Evolutionary conservation across 92 coral and sea anemone species (phyloP), one percentile per base, ranked within the genome.

Genomic region (Parazoanthus atlanticus): DNA sequence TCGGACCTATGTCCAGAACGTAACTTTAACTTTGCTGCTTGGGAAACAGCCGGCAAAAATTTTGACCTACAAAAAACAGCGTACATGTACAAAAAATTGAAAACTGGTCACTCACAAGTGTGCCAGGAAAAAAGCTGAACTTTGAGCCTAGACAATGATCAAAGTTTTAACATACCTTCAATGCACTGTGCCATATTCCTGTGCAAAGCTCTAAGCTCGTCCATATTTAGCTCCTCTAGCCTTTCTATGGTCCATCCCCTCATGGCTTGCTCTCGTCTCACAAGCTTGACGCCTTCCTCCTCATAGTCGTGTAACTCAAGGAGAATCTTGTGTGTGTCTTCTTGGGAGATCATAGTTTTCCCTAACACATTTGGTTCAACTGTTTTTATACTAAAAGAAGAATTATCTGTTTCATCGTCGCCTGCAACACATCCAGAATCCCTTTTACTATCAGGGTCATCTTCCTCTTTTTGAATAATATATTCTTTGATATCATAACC

Each of bases 381-480:
- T 34, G 98, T 97, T 86, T 97, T 97, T 52, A 97, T 96, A 85
- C 94, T 91, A 80, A 94, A 93, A 0, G 98, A 92, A 80, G 96
- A 97, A 31, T 91, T 88, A 23, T 91, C 90, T 36, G 89, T 72
- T 72, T 94, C 98, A 19, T 97, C 99, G 71, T 94, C 99, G 12
- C 98, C 96, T 4, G 96, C 94, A 0, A 94, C 94, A 84, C 99
- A 97, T 32, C 99, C 99, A 1, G 99, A 97, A 71, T 97, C 98
- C 54, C 98, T 91, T 85, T 95, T 97, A 85, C 96, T 93, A 0
- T 95, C 99, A 76, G 93, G 95, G 3, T 95, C 93, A 29, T 90
- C 79, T 12, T 94, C 98, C 41, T 92, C 96, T 77, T 90, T 89
- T 49, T 93, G 95, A 56, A 97, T 95, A 6, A 95, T 88, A 82